These are phyloP conservation scores for Cantharis nigra DNA, from an alignment of 2,888 invertebrate species.

Conservation along the genomic window DNA sequence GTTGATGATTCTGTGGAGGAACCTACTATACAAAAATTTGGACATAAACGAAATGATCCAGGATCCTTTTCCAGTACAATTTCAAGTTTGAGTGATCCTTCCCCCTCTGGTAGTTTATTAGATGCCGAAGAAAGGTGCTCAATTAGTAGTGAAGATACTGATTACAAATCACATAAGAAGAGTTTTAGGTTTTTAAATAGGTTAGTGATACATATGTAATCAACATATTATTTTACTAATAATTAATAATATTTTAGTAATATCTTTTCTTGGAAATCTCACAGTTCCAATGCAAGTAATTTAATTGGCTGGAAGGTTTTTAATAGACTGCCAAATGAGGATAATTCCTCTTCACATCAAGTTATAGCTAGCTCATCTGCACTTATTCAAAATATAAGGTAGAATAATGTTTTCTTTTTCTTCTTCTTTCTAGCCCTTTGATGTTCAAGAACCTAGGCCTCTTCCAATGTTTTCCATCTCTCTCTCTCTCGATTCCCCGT, in stretches of 20 bases:
- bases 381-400: conserved; percentile 72
- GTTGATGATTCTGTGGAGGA: conserved; percentile 18
- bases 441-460: no score
- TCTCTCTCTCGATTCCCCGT: no score
- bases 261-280: conserved; percentile 58
- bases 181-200: conserved; percentile 65
- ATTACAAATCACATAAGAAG: conserved; percentile 63
- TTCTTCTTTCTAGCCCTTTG: no score
- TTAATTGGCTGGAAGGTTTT: conserved; percentile 54
- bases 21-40: conserved; percentile 39
- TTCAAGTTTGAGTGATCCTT: conserved; percentile 73
- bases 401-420: conserved; percentile 1
- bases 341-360: conserved; percentile 38
- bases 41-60: conserved; percentile 62
- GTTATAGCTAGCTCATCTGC: conserved; percentile 73
- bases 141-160: conserved; percentile 44
- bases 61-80: conserved; percentile 72
- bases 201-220: conserved; percentile 52
- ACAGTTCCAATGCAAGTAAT: conserved; percentile 33
- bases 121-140: conserved; percentile 49
- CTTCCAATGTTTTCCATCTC: no score
- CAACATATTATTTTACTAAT: neutral
- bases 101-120: conserved; percentile 63
- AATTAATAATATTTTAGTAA: conserved; percentile 45
- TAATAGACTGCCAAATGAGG: conserved; percentile 45